A percentile compares a stretch with the other conserved stretches of the same genome.
These are phyloP conservation scores for Monochamus saltuarius DNA, from an alignment of 1,140 invertebrate genomes.

Conservation along the genomic window DNA sequence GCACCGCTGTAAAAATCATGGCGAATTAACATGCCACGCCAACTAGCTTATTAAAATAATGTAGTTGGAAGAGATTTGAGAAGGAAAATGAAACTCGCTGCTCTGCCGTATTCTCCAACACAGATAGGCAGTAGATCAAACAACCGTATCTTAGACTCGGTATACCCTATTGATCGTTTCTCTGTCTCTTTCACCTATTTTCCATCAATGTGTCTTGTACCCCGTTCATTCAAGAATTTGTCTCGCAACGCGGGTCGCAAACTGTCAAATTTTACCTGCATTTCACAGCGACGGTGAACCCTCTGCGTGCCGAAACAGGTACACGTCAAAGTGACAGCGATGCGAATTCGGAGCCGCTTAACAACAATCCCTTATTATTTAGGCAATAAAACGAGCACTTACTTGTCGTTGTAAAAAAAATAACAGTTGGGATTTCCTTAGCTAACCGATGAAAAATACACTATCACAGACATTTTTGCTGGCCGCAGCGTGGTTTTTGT, in stretches of 20 bases:
- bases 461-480: slow-evolving; percentile 38
- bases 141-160: slow-evolving; percentile 36
- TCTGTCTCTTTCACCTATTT: slow-evolving; percentile 34
- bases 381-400: background rate
- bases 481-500: slow-evolving; percentile 22
- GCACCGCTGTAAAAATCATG: slow-evolving; percentile 7
- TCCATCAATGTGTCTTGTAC: slow-evolving; percentile 16
- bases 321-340: too few relatives aligned
- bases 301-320: too few relatives aligned
- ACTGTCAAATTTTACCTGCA: slow-evolving; percentile 13
- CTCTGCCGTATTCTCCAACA: slow-evolving; percentile 2
- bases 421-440: slow-evolving; percentile 15
- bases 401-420: slow-evolving; percentile 16
- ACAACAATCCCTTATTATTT: too few relatives aligned
- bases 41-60: slow-evolving; percentile 7
- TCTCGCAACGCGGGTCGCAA: slow-evolving; percentile 7
- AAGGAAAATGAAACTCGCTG: slow-evolving; percentile 9
- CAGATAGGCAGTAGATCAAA: slow-evolving; percentile 20
- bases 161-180: slow-evolving; percentile 36
- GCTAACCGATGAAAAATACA: slow-evolving; percentile 26
- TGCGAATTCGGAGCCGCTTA: too few relatives aligned
- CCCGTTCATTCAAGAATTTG: slow-evolving; percentile 29
- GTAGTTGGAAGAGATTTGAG: slow-evolving; percentile 7
- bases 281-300: too few relatives aligned
- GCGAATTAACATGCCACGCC: slow-evolving; percentile 13